These are phyloP conservation scores for Spheniscus humboldti DNA, from an alignment of 2,797 vertebrate species.

Conservation along the genomic window DNA sequence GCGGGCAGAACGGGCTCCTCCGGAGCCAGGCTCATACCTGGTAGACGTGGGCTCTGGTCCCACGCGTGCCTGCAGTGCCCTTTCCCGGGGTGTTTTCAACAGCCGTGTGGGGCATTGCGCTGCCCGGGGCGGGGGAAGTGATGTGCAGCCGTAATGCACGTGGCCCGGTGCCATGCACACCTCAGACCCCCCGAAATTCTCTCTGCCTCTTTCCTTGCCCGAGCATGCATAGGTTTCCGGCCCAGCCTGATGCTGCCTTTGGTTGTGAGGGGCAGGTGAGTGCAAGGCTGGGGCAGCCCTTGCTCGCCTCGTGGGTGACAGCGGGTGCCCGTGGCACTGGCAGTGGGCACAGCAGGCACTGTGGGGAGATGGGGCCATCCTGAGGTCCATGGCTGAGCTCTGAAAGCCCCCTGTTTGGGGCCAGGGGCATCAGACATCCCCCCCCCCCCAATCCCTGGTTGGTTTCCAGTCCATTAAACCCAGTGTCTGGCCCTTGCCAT, in stretches of 20 bases:
- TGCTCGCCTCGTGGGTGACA: background rate
- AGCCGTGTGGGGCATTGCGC: background rate
- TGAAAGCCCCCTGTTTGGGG: background rate
- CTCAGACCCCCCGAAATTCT: background rate
- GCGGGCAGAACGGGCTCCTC: background rate
- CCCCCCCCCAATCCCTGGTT: background rate
- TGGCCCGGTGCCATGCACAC: background rate
- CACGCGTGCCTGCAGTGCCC: background rate
- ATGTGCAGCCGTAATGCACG: background rate
- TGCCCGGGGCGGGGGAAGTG: background rate
- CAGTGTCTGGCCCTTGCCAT: background rate
- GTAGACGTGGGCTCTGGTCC: background rate
- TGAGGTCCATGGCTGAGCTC: background rate
- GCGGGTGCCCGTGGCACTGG: background rate
- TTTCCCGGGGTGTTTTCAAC: background rate
- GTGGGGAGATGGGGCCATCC: background rate
- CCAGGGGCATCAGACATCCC: background rate
- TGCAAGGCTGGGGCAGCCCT: background rate
- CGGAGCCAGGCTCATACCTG: background rate
- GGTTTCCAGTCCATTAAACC: constrained; percentile 30
- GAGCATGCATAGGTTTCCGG: background rate
- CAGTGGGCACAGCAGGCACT: background rate
- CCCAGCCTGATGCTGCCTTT: background rate
- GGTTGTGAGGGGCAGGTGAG: background rate
- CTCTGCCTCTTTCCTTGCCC: background rate